Evolutionary conservation across 2,797 vertebrate species (phyloP).

Genomic region (Sebastes taczanowskii): DNA sequence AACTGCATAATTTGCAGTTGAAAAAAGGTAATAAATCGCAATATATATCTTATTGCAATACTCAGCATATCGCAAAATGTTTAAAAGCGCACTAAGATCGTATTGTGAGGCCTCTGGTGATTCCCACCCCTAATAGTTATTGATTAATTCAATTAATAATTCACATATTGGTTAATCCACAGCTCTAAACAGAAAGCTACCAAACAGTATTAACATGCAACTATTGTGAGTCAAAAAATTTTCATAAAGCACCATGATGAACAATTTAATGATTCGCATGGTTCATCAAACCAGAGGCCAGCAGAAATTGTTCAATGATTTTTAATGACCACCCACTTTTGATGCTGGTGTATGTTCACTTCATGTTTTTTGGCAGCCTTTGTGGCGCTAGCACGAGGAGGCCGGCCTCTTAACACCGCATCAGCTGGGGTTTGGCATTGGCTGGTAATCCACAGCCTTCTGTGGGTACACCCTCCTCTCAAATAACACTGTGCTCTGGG

Average conservation of each 20-base stretch:
- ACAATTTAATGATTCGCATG: slow-evolving; percentile 8
- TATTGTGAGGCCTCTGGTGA: too few species aligned
- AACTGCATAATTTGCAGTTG: too few species aligned
- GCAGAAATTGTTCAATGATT: slow-evolving; percentile 12
- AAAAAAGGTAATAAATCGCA: too few species aligned
- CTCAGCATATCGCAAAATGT: too few species aligned
- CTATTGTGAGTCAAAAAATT: background rate
- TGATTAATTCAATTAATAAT: background rate
- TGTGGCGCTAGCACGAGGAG: slow-evolving; percentile 47
- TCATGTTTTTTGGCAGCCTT: slow-evolving; percentile 53
- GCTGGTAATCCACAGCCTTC: slow-evolving; percentile 76
- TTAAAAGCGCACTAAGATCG: too few species aligned
- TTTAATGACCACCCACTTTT: slow-evolving; percentile 49
- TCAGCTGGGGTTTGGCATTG: slow-evolving; percentile 71
- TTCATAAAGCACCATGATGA: slow-evolving; percentile 4
- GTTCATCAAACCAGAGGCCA: slow-evolving; percentile 10
- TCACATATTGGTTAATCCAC: background rate
- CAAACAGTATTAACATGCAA: background rate
- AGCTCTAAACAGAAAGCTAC: background rate
- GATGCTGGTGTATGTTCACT: slow-evolving; percentile 26
- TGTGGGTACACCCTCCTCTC: slow-evolving; percentile 74
- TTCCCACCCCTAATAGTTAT: background rate
- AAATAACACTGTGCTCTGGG: slow-evolving; percentile 81
- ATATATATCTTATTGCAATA: too few species aligned
- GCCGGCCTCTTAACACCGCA: slow-evolving; percentile 62